Percentiles rank a stretch among this genome's conserved stretches.
These are phyloP conservation scores for Thaleichthys pacificus DNA, from an alignment of 2,797 vertebrate species.

Conservation along the genomic window DNA sequence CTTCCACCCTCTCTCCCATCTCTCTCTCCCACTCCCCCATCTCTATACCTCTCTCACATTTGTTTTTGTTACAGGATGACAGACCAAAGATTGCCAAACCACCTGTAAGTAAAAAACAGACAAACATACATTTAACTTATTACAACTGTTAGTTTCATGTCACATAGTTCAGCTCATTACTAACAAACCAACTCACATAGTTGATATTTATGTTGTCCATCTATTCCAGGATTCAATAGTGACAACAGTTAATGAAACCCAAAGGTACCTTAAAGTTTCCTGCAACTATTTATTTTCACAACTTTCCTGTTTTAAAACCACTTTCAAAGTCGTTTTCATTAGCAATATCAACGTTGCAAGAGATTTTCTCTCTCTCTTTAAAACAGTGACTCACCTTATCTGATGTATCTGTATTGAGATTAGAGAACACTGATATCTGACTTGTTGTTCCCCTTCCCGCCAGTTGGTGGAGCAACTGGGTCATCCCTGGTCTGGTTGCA, in stretches of 20 bases:
- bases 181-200: neutral
- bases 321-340: too few relatives aligned
- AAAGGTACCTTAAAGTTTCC: constrained; percentile 68
- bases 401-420: neutral
- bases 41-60: neutral
- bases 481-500: constrained; percentile 82
- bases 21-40: neutral
- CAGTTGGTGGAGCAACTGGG: constrained; percentile 87
- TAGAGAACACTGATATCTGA: neutral
- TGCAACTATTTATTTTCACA: neutral
- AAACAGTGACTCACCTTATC: too few relatives aligned
- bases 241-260: constrained; percentile 68
- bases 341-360: too few relatives aligned
- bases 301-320: neutral
- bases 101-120: constrained; percentile 51
- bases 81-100: constrained; percentile 52
- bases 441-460: neutral
- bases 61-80: constrained; percentile 64
- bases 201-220: constrained; percentile 11
- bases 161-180: neutral
- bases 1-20: too few relatives aligned
- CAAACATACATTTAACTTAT: neutral
- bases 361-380: too few relatives aligned
- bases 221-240: constrained; percentile 76
- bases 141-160: neutral